A percentile compares a stretch with the other conserved stretches of the same genome.
phyloP scores from a whole-genome alignment of 53 echinoderm and acorn worm genomes.

The Paracentrotus lividus region DNA sequence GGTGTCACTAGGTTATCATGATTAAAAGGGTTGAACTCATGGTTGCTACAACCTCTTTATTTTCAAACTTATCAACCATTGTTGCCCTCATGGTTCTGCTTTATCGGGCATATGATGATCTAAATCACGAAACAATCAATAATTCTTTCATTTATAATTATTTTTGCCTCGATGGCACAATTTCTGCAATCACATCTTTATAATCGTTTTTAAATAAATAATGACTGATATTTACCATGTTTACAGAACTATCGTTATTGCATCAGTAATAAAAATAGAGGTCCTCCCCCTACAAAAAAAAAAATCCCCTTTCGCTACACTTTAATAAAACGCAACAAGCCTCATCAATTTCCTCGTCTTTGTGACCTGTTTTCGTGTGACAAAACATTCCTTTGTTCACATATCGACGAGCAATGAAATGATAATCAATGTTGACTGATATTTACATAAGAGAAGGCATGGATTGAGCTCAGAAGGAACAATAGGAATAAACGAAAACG shows the following conservation, averaged over 20 bases:
- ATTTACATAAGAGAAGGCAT: background rate
- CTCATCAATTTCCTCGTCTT: background rate
- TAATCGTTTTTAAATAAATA: too few species aligned
- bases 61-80: background rate
- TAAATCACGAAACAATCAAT: too few species aligned
- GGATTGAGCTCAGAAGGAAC: background rate
- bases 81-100: too few species aligned
- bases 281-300: background rate
- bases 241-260: background rate
- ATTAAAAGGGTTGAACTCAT: background rate
- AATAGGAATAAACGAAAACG: background rate
- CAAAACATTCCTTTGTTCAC: background rate
- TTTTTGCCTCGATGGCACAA: too few species aligned
- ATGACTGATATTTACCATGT: too few species aligned
- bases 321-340: background rate
- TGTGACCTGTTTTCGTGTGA: background rate
- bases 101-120: too few species aligned
- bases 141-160: too few species aligned
- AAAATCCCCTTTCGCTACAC: background rate
- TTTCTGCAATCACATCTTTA: too few species aligned
- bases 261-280: background rate
- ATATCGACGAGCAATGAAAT: background rate
- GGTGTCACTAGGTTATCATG: too few species aligned
- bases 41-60: background rate
- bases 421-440: background rate